Evolutionary conservation across 2,888 invertebrate genomes (phyloP), one percentile per base, ranked within the genome.

Genomic region (Tupiocoris notatus): DNA sequence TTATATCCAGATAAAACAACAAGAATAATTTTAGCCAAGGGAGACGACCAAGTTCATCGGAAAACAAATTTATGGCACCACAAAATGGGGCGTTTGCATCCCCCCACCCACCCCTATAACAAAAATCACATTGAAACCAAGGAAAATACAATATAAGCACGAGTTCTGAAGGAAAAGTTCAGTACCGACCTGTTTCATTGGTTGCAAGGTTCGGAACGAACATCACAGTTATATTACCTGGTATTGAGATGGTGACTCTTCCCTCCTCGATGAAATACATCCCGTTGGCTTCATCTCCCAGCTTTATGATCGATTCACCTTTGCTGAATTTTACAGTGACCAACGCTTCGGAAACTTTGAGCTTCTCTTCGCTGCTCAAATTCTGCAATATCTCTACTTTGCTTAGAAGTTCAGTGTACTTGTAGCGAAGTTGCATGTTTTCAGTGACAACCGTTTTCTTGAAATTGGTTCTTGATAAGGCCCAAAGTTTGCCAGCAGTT

Each of bases 191-290:
- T n/a, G n/a, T n/a, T n/a, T n/a, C n/a, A n/a, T n/a, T n/a, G n/a
- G n/a, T n/a, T n/a, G n/a, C n/a, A n/a, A n/a, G n/a, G n/a, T n/a
- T n/a, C n/a, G n/a, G n/a, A n/a, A n/a, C n/a, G n/a, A n/a, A n/a
- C n/a, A n/a, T n/a, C n/a, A n/a, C n/a, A n/a, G n/a, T n/a, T n/a
- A n/a, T n/a, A n/a, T 59, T 24, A 70, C 70, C 70, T 67, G 23
- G 87, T 84, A 95, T 92, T 83, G 92, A 92, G 83, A 97, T 93
- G 83, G 91, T 89, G 80, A 96, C 91, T 80, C 90, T 88, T 78
- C 98, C 98, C 82, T 93, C 91, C 86, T 98, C 97, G 59, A 98
- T 91, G 85, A 98, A 97, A 87, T 95, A 98, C 97, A 98, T 98
- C 81, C 97, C 97, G 85, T 97, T 96, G 77, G 96, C 98, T 56